Evolutionary conservation across 2,888 invertebrate species (phyloP), one percentile per base, ranked within the genome.

Genomic region (Clanis bilineata): DNA sequence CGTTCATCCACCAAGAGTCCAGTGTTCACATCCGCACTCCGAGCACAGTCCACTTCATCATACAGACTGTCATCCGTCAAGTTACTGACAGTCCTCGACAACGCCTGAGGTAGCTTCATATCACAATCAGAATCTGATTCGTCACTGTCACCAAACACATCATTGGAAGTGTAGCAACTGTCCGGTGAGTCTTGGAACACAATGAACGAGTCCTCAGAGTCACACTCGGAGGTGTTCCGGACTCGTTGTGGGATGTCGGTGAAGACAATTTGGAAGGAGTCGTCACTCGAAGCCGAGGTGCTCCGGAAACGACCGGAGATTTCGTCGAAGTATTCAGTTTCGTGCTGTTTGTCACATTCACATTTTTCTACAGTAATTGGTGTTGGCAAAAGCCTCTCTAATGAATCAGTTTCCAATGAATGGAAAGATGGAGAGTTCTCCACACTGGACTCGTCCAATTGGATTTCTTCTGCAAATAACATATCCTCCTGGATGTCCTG

Each of bases 141-240:
- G 38, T 69, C 66, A 41, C 64, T 63, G 1, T 76, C 69, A 18
- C 86, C 85, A 2, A 91, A 90, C 0, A 91, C 86, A 64, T 92
- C 90, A 0, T 84, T 83, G 0, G 89, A 80, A 0, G 85, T 86
- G 56, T 86, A 91, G 58, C 92, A 91, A 62, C 77, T 85, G 56
- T 88, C 87, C 0, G 86, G 86, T 1, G 82, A 79, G 0, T 90
- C 92, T 56, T 91, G 90, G 6, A 93, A 93, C 5, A 93, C 81
- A 0, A 94, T 93, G 67, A 93, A 94, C 0, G 93, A 93, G 73
- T 94, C 94, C 71, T 94, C 94, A 0, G 93, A 93, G n/a, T 93
- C 93, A 56, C 93, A 93, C 56, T 93, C 93, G 0, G 93, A 93
- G 1, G 83, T 70, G 43, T 75, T 68, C 3, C 86, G 70, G 1